Base-by-base conservation (phyloP, 1,140 invertebrate genomes). In the Bombus breviceps region DNA sequence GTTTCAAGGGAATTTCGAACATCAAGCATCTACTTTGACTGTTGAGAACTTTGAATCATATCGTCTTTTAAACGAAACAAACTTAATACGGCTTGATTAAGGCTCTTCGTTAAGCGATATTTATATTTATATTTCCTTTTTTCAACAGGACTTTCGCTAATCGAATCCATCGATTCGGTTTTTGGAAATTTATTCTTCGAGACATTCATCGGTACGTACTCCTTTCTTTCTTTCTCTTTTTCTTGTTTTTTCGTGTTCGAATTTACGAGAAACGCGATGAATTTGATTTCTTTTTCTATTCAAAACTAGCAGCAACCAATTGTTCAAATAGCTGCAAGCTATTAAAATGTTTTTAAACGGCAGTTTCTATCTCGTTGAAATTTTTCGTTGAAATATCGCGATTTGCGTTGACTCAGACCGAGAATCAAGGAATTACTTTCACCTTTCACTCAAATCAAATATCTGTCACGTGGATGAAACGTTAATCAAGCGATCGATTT, bases 401-500 rank as follows among this genome's bases (percentile, higher is more conserved):
- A 32, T n/a, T 64, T 25, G 37, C 57, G 10, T 68, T 18, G 64
- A 34, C 25, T 47, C 62, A 18, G 15, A 2, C 34, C 32, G 64
- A 18, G 43, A 69, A 80, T n/a, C 41, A 37, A 41, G 41, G 41
- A 69, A 80, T 80, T 80, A 80, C 77, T 79, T 53, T 69, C 69
- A 37, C 79, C 79, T 81, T 81, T 81, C 62, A 43, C 73, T 72
- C 71, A 34, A 75, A 75, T 75, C 71, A 39, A n/a, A 10, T 25
- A 66, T 32, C 39, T 53, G 32, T 64, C 71, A 10, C 41, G 5
- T 3, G 41, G 32, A 34, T 83, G 43, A 71, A 69, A 34, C 66
- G 78, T 68, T 83, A 83, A 83, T 83, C 81, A 83, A 76, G 12
- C 59, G 41, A 76, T 76, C 81, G 71, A 74, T 73, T 73, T 81